phyloP scores from a whole-genome alignment of 2,113 vertebrate species.

The Protobothrops flavoviridis region DNA sequence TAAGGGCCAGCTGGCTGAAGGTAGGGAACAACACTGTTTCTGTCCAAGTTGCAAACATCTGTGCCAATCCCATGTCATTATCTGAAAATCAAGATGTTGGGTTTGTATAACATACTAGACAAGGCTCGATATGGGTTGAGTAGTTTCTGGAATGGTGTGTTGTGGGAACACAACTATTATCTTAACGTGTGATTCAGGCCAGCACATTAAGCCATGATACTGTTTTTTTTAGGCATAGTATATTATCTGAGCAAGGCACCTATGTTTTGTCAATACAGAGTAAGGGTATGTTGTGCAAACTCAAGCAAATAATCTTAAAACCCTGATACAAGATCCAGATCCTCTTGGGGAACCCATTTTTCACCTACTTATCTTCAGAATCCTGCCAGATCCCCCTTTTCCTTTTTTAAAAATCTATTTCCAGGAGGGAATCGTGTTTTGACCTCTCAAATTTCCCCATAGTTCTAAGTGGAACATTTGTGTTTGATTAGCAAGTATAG shows the following conservation, averaged over 20 bases:
- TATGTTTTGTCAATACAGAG: neutral
- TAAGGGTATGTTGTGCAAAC: neutral
- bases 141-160: neutral
- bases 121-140: neutral
- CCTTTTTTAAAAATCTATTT: neutral
- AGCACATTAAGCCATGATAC: neutral
- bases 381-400: neutral
- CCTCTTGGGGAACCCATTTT: neutral
- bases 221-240: neutral
- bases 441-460: neutral
- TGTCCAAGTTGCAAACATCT: neutral
- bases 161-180: neutral
- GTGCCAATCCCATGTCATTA: neutral
- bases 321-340: neutral
- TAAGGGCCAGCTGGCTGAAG: slow-evolving; percentile 40
- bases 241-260: neutral
- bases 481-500: neutral
- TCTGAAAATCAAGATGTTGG: neutral
- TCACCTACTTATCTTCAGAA: neutral
- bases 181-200: neutral
- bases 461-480: neutral
- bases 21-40: neutral
- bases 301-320: neutral
- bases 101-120: neutral
- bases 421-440: neutral